Conservation (phyloP, 2,888 invertebrate species). For the Cybosia mesomella region DNA sequence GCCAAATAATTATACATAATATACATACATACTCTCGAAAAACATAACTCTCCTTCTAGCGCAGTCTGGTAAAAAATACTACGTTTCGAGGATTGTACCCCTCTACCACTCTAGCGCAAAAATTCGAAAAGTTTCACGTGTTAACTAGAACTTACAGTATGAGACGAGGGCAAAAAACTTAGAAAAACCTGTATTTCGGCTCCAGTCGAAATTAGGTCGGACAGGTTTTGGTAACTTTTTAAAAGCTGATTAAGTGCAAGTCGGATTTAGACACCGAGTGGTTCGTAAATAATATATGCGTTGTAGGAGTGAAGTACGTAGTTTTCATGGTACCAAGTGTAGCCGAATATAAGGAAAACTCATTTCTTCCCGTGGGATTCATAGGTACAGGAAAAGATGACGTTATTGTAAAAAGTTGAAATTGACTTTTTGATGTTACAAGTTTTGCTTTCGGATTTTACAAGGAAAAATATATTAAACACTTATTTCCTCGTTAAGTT, state of each 20-base stretch:
- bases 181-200: conserved; percentile 16
- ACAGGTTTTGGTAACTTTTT: conserved; percentile 17
- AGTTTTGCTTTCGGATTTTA: background rate
- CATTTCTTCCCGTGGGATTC: background rate
- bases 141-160: background rate
- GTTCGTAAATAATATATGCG: background rate
- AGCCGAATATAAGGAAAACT: background rate
- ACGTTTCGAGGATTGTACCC: background rate
- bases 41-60: no score
- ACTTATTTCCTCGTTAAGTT: background rate
- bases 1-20: no score
- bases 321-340: background rate
- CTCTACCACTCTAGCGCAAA: background rate
- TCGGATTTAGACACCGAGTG: background rate
- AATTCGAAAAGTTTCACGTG: background rate
- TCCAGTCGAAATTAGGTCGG: conserved; percentile 29
- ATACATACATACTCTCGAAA: no score
- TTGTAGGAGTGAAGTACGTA: background rate
- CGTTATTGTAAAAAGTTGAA: conserved; percentile 1
- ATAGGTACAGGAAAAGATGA: background rate
- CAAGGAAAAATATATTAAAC: background rate
- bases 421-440: background rate
- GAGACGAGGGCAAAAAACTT: conserved; percentile 10
- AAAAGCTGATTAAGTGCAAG: conserved; percentile 1
- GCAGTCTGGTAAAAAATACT: no score